These are phyloP conservation scores for Porites lutea DNA, from an alignment of 64 coral and sea anemone species.

Conservation along the genomic window DNA sequence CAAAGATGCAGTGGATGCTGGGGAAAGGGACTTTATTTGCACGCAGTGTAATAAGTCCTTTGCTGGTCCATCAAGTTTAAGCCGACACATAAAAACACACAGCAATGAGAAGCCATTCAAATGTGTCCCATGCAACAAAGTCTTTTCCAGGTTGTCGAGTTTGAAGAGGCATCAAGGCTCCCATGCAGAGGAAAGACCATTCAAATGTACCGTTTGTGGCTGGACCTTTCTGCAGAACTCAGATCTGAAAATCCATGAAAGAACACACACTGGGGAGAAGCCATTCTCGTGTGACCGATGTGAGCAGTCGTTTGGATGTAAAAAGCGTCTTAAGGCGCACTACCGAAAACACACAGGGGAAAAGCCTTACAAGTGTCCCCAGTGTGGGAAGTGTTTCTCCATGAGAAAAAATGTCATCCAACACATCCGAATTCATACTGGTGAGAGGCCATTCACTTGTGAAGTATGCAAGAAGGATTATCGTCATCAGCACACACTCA, in stretches of 20 bases:
- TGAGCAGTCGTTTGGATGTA: conserved; percentile 36
- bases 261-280: conserved; percentile 63
- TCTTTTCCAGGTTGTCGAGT: conserved; percentile 3
- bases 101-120: conserved; percentile 21
- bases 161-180: conserved; percentile 35
- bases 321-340: conserved; percentile 8
- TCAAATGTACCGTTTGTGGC: conserved; percentile 34
- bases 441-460: conserved; percentile 29
- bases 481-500: conserved; percentile 43
- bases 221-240: conserved; percentile 25
- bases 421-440: conserved; percentile 38
- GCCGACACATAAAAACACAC: conserved; percentile 43
- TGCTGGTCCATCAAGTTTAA: not conserved
- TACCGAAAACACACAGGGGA: conserved; percentile 52
- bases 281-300: conserved; percentile 46
- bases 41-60: conserved; percentile 23
- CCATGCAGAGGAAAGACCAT: conserved; percentile 43
- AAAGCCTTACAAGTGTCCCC: conserved; percentile 41
- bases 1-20: not conserved
- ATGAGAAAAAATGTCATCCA: conserved; percentile 32
- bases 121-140: conserved; percentile 10
- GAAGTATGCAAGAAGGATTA: conserved; percentile 39
- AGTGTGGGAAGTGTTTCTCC: conserved; percentile 39
- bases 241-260: conserved; percentile 54
- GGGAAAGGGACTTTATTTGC: conserved; percentile 26